Evolutionary conservation across 2,113 vertebrate genomes (phyloP).

Genomic region (Leucosticte australis): DNA sequence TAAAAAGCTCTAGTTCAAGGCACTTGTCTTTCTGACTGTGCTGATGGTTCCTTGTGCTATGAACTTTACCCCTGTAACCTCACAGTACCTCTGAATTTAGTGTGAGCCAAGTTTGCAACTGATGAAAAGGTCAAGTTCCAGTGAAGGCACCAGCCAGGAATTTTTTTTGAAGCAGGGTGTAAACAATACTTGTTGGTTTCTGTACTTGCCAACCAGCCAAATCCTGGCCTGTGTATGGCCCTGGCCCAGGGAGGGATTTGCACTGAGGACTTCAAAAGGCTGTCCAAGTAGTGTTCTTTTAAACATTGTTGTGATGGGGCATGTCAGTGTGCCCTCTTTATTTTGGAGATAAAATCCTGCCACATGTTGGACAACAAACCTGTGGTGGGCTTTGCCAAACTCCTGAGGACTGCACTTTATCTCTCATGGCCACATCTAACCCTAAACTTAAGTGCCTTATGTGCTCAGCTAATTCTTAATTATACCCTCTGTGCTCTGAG

Average conservation of each 20-base stretch:
- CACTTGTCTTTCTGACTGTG: not conserved
- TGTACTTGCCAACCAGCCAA: not conserved
- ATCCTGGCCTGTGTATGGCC: not conserved
- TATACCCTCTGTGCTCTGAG: not conserved
- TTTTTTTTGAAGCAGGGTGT: not conserved
- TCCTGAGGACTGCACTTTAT: not conserved
- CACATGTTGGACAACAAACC: not conserved
- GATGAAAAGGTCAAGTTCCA: conserved; percentile 28
- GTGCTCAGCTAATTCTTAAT: not conserved
- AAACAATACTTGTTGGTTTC: conserved; percentile 16
- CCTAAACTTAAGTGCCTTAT: not conserved
- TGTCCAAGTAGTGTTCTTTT: not conserved
- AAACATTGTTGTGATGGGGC: not conserved
- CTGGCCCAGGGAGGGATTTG: not conserved
- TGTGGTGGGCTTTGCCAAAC: not conserved
- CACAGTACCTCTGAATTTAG: not conserved
- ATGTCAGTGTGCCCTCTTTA: not conserved
- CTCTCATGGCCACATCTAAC: not conserved
- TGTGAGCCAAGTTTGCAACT: conserved; percentile 18
- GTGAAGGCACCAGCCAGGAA: not conserved
- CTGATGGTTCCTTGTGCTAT: not conserved
- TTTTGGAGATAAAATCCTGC: not conserved
- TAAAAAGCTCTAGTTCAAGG: not conserved
- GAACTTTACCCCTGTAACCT: conserved; percentile 34
- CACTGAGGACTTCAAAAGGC: not conserved